Base-by-base conservation (phyloP, 1,140 invertebrate species). In the Heterodera schachtii region DNA sequence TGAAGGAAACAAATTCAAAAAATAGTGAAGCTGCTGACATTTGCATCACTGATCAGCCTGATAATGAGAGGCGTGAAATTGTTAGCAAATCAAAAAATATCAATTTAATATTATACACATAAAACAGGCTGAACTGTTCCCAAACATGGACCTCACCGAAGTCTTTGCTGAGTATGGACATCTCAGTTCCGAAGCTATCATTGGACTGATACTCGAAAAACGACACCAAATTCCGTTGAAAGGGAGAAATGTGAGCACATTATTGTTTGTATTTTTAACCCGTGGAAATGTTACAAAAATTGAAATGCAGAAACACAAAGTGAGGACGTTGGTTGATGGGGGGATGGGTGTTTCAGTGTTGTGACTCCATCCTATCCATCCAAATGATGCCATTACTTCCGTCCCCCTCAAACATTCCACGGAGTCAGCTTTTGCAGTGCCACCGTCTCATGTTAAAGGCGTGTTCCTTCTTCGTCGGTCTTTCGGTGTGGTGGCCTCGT, bases 41-140 rank as follows among this genome's bases (percentile, higher is more conserved):
- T 52, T 52, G 49, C 49, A 52, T 52, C 6, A 52, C 49, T 8
- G 11, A 52, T 52, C 6, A 8, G 11, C 49, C 49, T 6, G 49
- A 43, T 43, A 16, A 69, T 43, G 67, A 69, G n/a, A 7, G 67
- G 19, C 67, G 67, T n/a, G 67, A 69, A 69, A 69, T 69, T 69
- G 67, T 69, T 31, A 8, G 67, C 49, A 13, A 66, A n/a, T 66
- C 13, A 13, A 16, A 16, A 13, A 52, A 8, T 52, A 8, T 52
- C 49, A 52, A 8, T 52, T 52, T 52, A 52, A 52, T 52, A 71
- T 43, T 31, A 70, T 9, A 9, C 67, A 16, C n/a, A 21, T 70
- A 71, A 46, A n/a, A 71, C 41, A 79, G 78, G 49, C 49, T n/a
- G 78, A 78, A 44, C 44, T 79, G 60, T 79, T 79, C 43, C 73